Base-by-base conservation (phyloP, 2,888 invertebrate genomes). In the Trissolcus japonicus region DNA sequence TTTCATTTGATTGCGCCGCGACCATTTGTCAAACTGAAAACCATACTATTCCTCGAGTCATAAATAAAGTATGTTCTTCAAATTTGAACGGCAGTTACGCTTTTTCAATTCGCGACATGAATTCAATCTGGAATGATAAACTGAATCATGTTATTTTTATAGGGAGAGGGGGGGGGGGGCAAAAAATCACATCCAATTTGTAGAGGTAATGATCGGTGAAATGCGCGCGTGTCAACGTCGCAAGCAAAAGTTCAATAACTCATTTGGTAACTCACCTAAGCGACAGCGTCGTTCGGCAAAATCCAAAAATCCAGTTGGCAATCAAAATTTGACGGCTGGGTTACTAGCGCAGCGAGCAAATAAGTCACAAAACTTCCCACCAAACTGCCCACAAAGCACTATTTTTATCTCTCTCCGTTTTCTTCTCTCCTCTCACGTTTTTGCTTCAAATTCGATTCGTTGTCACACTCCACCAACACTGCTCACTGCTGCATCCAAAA, bases 401-500 rank as follows among this genome's bases (percentile, higher is more conserved):
- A 65, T 51, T 62, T 21, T 57, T 51, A 46, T 46, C 16, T 21
- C 50, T 17, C 43, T 25, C 14, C n/a, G 2, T 35, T 35, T 35
- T 35, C 35, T 35, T 35, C 11, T 35, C 35, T 35, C 35, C 55
- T 46, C 59, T 59, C 54, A 40, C 73, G 59, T 59, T 48, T 65
- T 50, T 62, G 16, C 60, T 50, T 73, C 41, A 14, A 60, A 57
- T 59, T 71, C 60, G 40, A 73, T 61, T 53, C 48, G 71, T 71
- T 66, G 51, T 16, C 19, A 71, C 76, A 76, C 76, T 66, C 71
- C 76, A 76, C 76, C 35, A 61, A 71, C 75, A 76, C 75, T 76
- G 69, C 65, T 59, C 76, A 76, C 76, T 76, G 71, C n/a, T 56
- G 71, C 25, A 68, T 75, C 21, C 56, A 46, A 25, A 68, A 75